Conservation (phyloP, 1,140 invertebrate species). For the Panonychus citri region DNA sequence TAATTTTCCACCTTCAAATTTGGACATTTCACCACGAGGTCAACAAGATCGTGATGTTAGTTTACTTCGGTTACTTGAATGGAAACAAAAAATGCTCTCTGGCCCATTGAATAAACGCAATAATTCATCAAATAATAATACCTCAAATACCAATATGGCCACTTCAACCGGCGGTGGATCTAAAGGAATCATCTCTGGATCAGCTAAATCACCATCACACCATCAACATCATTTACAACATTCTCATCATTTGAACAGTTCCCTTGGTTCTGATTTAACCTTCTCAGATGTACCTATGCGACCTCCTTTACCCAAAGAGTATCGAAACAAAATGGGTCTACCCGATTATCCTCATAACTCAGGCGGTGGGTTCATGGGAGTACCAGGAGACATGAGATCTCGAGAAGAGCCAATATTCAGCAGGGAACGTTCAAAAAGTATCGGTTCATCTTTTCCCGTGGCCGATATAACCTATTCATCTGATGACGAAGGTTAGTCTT, state of each 20-base stretch:
- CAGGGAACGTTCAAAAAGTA: background rate
- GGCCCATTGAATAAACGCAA: slow-evolving; percentile 57
- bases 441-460: background rate
- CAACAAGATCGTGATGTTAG: slow-evolving; percentile 51
- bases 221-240: background rate
- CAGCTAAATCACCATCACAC: background rate
- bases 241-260: background rate
- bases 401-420: background rate
- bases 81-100: slow-evolving; percentile 77
- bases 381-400: too few species aligned
- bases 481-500: slow-evolving; percentile 52
- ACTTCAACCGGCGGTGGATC: background rate
- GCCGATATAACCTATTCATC: slow-evolving; percentile 36
- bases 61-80: slow-evolving; percentile 65
- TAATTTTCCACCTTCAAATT: background rate
- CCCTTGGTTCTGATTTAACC: background rate
- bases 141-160: background rate
- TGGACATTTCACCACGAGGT: background rate
- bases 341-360: background rate
- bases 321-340: slow-evolving; percentile 14
- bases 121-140: slow-evolving; percentile 14
- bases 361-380: background rate
- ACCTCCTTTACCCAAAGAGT: slow-evolving; percentile 6
- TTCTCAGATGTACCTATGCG: slow-evolving; percentile 2
- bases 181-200: too few species aligned